Evolutionary conservation across 2,888 invertebrate genomes (phyloP).

Genomic region (Noctua comes): DNA sequence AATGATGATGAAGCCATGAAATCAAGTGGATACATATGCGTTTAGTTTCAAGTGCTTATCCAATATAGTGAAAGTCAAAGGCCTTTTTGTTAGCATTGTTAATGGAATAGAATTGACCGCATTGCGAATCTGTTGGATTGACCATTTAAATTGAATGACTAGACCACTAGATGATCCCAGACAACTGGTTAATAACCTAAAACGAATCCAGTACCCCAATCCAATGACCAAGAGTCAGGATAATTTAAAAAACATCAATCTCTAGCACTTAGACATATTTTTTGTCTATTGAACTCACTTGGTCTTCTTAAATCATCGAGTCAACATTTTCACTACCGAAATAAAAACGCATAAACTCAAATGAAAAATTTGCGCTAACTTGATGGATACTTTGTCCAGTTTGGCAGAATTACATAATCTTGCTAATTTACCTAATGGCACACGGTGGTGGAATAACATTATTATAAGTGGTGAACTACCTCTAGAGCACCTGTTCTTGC

Average conservation of each 20-base stretch:
- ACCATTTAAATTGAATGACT: constrained; percentile 45
- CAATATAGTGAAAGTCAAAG: constrained; percentile 1
- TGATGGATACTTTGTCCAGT: neutral
- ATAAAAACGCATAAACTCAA: neutral
- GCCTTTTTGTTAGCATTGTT: constrained; percentile 1
- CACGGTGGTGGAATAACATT: neutral
- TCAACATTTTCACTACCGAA: neutral
- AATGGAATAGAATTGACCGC: constrained; percentile 9
- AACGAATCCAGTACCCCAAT: constrained; percentile 23
- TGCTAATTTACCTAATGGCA: neutral
- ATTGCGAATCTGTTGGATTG: constrained; percentile 12
- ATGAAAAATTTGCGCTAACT: neutral
- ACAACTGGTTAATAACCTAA: constrained; percentile 23
- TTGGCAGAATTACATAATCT: constrained; percentile 1
- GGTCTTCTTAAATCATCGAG: neutral
- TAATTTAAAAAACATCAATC: constrained; percentile 32
- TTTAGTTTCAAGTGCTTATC: neutral
- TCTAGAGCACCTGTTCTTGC: neutral
- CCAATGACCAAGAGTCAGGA: constrained; percentile 3
- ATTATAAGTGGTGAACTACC: neutral
- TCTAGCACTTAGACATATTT: constrained; percentile 20
- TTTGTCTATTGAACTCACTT: constrained; percentile 29
- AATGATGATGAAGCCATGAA: neutral
- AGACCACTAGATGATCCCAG: constrained; percentile 24
- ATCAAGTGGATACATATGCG: neutral